Evolutionary conservation across 2,888 invertebrate species (phyloP).

Genomic region (Matsumyia berberina): DNA sequence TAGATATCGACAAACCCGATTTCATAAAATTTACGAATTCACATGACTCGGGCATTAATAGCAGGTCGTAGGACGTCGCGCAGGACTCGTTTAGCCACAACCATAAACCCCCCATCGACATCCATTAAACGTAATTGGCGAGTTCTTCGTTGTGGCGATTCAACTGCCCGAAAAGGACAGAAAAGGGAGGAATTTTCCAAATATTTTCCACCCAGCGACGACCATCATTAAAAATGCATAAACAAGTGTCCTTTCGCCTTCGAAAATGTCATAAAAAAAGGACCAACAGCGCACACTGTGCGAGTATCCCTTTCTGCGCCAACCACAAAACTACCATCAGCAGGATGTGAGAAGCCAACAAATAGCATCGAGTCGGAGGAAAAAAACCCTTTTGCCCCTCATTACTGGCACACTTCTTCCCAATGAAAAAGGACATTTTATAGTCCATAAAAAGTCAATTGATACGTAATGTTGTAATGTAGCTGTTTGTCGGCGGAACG

Average conservation of each 20-base stretch:
- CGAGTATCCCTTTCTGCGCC: slow-evolving; percentile 36
- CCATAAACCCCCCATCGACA: slow-evolving; percentile 42
- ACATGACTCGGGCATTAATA: slow-evolving; percentile 28
- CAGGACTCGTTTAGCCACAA: slow-evolving; percentile 20
- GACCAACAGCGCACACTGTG: slow-evolving; percentile 42
- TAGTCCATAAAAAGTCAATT: slow-evolving; percentile 76
- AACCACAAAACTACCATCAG: slow-evolving; percentile 63
- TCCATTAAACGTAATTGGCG: slow-evolving; percentile 65
- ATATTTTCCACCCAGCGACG: slow-evolving; percentile 44
- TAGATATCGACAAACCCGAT: slow-evolving; percentile 4
- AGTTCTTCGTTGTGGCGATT: slow-evolving; percentile 23
- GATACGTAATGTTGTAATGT: slow-evolving; percentile 75
- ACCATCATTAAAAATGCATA: slow-evolving; percentile 75
- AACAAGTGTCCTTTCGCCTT: slow-evolving; percentile 73
- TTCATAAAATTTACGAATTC: slow-evolving; percentile 50
- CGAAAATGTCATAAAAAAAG: slow-evolving; percentile 70
- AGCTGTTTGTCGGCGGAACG: slow-evolving; percentile 39
- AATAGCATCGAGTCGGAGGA: slow-evolving; percentile 17
- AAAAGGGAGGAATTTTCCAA: slow-evolving; percentile 16
- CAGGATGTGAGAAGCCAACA: slow-evolving; percentile 53
- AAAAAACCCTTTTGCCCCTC: slow-evolving; percentile 70
- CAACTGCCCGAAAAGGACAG: slow-evolving; percentile 5
- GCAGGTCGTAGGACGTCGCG: slow-evolving; percentile 4
- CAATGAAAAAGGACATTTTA: slow-evolving; percentile 76
- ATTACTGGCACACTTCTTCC: slow-evolving; percentile 75